Conservation (phyloP, 2,113 vertebrate genomes). For the Dipodomys stephensi region DNA sequence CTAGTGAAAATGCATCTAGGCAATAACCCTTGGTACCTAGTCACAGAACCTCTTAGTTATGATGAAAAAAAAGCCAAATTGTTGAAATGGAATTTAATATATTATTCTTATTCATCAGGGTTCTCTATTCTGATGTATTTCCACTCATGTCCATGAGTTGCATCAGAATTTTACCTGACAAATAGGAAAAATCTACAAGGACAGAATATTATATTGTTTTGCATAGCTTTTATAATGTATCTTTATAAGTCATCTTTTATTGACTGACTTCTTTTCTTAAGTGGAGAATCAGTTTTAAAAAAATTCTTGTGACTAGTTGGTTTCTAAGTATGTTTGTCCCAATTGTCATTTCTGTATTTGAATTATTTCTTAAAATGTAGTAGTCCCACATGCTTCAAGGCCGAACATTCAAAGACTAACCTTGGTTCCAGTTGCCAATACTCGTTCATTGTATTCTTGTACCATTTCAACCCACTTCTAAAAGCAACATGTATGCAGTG, state of each 20-base stretch:
- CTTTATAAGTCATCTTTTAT: not conserved
- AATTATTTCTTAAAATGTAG: not conserved
- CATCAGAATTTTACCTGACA: not conserved
- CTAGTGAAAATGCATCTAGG: not conserved
- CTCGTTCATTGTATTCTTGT: not conserved
- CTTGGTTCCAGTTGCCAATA: not conserved
- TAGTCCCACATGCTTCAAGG: not conserved
- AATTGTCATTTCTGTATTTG: not conserved
- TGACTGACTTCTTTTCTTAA: not conserved
- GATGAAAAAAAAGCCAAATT: not conserved
- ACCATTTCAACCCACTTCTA: not conserved
- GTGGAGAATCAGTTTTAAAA: not conserved
- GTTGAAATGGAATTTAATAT: not conserved
- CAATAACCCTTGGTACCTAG: not conserved
- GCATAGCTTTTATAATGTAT: not conserved
- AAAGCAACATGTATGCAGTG: not conserved
- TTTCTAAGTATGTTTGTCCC: not conserved
- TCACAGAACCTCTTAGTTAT: not conserved
- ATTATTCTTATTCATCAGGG: constrained; percentile 14
- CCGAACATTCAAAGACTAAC: not conserved
- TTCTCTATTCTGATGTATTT: not conserved
- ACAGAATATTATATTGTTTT: not conserved
- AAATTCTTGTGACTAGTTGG: not conserved
- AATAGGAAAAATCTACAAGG: constrained; percentile 4
- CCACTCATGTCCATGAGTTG: not conserved